Conservation (phyloP, 2,113 vertebrate species). For the Centropristis striata region DNA sequence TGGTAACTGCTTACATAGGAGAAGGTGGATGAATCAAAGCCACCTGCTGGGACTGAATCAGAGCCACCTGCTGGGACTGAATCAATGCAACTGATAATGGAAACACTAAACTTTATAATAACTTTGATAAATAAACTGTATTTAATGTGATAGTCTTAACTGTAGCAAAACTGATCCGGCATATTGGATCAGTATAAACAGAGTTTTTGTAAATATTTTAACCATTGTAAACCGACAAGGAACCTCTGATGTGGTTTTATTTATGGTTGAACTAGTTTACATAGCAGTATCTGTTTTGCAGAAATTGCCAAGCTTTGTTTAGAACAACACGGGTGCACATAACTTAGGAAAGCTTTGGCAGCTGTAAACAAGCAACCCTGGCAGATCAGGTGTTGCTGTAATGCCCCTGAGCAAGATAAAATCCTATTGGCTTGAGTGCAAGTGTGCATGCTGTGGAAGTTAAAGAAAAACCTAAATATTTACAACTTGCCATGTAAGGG, state of each 20-base stretch:
- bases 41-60: neutral
- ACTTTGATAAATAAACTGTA: neutral
- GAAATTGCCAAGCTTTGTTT: neutral
- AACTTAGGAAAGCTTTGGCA: neutral
- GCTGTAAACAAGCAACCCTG: neutral
- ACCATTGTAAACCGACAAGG: neutral
- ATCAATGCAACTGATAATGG: neutral
- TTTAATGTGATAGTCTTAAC: too few species aligned
- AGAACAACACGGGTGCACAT: too few species aligned
- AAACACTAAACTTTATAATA: neutral
- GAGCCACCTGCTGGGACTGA: neutral
- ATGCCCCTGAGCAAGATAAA: conserved; percentile 2
- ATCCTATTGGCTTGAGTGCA: neutral
- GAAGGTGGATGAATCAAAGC: neutral
- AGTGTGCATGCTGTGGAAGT: neutral
- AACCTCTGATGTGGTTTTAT: neutral
- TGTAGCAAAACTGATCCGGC: neutral
- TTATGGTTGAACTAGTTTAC: neutral
- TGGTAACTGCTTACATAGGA: neutral
- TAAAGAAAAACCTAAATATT: neutral
- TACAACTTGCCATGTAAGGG: conserved; percentile 5
- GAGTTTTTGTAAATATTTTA: neutral
- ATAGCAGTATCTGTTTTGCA: neutral
- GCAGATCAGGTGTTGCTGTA: neutral
- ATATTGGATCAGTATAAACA: neutral